Evolutionary conservation across 2,797 vertebrate species (phyloP).

Genomic region (Semaprochilodus insignis): DNA sequence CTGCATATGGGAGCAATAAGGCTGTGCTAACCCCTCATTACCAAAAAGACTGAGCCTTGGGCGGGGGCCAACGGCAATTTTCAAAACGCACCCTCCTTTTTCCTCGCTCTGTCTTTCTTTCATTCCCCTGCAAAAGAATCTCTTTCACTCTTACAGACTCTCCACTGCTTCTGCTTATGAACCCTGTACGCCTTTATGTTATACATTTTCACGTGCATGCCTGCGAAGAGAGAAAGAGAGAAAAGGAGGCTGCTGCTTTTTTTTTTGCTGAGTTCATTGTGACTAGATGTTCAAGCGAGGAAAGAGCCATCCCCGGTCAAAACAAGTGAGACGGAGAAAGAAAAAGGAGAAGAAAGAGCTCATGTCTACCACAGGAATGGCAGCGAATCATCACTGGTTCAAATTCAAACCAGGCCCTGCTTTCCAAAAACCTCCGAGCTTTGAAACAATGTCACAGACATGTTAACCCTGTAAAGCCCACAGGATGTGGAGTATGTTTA

Average conservation of each 20-base stretch:
- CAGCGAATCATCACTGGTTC: slow-evolving; percentile 23
- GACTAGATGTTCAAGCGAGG: not conserved
- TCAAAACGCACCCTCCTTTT: slow-evolving; percentile 54
- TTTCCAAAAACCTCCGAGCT: not conserved
- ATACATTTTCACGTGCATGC: not conserved
- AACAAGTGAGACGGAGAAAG: slow-evolving; percentile 14
- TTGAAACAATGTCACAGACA: slow-evolving; percentile 22
- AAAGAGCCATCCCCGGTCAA: not conserved
- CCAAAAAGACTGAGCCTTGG: slow-evolving; percentile 82
- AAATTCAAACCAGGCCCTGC: slow-evolving; percentile 44
- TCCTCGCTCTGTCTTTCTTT: slow-evolving; percentile 50
- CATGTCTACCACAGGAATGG: slow-evolving; percentile 20
- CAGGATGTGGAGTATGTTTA: not conserved
- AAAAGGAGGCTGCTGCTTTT: not conserved
- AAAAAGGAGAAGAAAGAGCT: slow-evolving; percentile 5
- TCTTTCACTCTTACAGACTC: slow-evolving; percentile 15
- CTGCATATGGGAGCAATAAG: slow-evolving; percentile 87
- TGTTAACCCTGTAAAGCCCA: slow-evolving; percentile 38
- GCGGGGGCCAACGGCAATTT: slow-evolving; percentile 82
- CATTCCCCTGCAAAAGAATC: slow-evolving; percentile 39
- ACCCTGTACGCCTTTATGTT: not conserved
- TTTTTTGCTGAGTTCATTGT: slow-evolving; percentile 14
- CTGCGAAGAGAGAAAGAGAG: not conserved
- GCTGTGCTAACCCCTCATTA: slow-evolving; percentile 84
- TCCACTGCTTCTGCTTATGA: not conserved